Percentiles rank a stretch among this genome's conserved stretches.
These are phyloP conservation scores for Anguilla marmorata DNA, from an alignment of 2,797 vertebrate genomes.

Conservation along the genomic window DNA sequence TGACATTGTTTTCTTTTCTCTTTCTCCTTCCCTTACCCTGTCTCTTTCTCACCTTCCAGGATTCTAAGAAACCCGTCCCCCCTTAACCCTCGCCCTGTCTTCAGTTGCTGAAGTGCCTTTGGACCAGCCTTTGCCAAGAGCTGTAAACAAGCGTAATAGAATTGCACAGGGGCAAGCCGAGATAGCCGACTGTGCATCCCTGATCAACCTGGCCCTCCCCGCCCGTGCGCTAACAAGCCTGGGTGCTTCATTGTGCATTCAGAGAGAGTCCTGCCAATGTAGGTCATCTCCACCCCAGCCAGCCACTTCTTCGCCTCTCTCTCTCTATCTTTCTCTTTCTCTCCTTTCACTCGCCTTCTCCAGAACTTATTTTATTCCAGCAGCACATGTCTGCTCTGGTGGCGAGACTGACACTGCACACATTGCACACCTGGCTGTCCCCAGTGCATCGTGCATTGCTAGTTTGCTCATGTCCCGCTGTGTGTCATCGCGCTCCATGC, in stretches of 20 bases:
- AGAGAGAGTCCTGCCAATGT: slow-evolving; percentile 2
- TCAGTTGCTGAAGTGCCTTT: slow-evolving; percentile 60
- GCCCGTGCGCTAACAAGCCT: slow-evolving; percentile 6
- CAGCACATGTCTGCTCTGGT: too few relatives aligned
- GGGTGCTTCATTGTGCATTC: slow-evolving; percentile 34
- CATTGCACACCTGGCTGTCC: too few relatives aligned
- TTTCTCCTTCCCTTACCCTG: slow-evolving; percentile 51
- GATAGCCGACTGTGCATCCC: slow-evolving; percentile 55
- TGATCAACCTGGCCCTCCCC: slow-evolving; percentile 15
- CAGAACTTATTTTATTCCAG: too few relatives aligned
- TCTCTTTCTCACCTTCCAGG: slow-evolving; percentile 61
- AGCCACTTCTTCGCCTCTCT: not conserved
- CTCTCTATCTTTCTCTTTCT: too few relatives aligned
- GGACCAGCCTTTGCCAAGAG: slow-evolving; percentile 65
- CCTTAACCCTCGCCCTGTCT: slow-evolving; percentile 49
- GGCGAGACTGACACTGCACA: too few relatives aligned
- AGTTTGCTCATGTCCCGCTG: too few relatives aligned
- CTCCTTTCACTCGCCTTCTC: too few relatives aligned
- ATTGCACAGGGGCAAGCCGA: slow-evolving; percentile 61
- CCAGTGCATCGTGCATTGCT: too few relatives aligned
- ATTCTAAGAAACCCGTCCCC: slow-evolving; percentile 57
- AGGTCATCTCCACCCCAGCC: slow-evolving; percentile 30
- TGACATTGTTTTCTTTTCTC: slow-evolving; percentile 45
- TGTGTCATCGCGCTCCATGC: too few relatives aligned
- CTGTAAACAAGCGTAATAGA: slow-evolving; percentile 71